Evolutionary conservation across 1,140 invertebrate species (phyloP).

Genomic region (Drosophila punjabiensis): DNA sequence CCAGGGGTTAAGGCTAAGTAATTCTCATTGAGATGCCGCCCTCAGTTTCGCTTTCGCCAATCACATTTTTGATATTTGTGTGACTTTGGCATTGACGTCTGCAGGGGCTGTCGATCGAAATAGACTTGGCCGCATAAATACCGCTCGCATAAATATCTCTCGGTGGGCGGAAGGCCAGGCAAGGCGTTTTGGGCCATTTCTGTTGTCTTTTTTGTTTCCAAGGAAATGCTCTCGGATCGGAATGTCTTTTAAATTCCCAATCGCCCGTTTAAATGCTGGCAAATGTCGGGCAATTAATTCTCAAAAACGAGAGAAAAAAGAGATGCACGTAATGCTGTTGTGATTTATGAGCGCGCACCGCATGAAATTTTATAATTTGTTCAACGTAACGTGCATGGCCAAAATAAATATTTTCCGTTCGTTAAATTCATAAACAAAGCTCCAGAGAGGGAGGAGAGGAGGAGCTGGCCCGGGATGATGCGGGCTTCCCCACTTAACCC

Average conservation of each 20-base stretch:
- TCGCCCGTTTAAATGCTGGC: constrained; percentile 34
- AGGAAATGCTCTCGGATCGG: constrained; percentile 30
- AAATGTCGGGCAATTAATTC: constrained; percentile 52
- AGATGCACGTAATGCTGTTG: constrained; percentile 55
- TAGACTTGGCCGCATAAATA: constrained; percentile 63
- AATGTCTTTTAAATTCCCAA: constrained; percentile 41
- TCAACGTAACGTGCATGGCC: constrained; percentile 47
- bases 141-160: constrained; percentile 49
- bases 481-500: constrained; percentile 55
- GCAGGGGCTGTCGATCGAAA: constrained; percentile 62
- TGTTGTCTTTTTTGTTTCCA: constrained; percentile 31
- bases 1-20: constrained; percentile 42
- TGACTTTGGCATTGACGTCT: constrained; percentile 80
- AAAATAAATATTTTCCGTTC: constrained; percentile 59
- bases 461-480: constrained; percentile 37
- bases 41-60: constrained; percentile 61
- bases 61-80: constrained; percentile 71
- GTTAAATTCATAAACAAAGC: constrained; percentile 54
- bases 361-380: constrained; percentile 55
- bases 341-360: constrained; percentile 63
- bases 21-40: constrained; percentile 27
- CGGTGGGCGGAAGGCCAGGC: constrained; percentile 34
- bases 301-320: constrained; percentile 7
- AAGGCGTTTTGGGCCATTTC: constrained; percentile 29
- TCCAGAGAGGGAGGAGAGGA: background rate